Evolutionary conservation across 2,888 invertebrate genomes (phyloP).

Genomic region (Acleris laterana): DNA sequence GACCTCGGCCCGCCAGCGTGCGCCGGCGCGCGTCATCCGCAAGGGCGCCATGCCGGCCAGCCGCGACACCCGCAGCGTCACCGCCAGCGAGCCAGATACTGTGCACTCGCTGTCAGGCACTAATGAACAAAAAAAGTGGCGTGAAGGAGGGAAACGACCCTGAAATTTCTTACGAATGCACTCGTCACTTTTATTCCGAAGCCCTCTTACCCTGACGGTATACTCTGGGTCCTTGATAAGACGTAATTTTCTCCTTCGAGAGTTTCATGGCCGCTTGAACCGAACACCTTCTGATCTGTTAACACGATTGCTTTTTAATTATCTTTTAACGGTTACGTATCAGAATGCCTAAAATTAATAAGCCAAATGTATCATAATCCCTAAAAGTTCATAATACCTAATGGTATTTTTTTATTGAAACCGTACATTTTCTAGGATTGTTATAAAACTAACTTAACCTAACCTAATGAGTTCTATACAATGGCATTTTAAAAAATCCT

Average conservation of each 20-base stretch:
- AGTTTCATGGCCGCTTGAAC: not conserved
- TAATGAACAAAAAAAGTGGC: not conserved
- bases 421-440: too few species aligned
- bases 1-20: conserved; percentile 43
- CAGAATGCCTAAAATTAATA: too few species aligned
- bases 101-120: conserved; percentile 38
- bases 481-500: too few species aligned
- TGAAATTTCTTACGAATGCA: too few species aligned
- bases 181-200: not conserved
- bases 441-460: too few species aligned
- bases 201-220: not conserved
- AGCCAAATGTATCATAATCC: too few species aligned
- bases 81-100: conserved; percentile 44
- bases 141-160: too few species aligned
- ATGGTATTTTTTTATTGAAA: too few species aligned
- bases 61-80: conserved; percentile 47
- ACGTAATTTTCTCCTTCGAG: not conserved
- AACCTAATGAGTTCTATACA: too few species aligned
- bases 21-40: conserved; percentile 39
- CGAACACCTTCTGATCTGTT: not conserved
- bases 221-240: not conserved
- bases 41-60: conserved; percentile 51
- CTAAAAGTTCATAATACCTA: too few species aligned
- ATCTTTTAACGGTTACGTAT: too few species aligned
- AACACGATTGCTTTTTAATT: too few species aligned